Base-by-base conservation (phyloP, 2,888 invertebrate species). In the Busseola fusca region DNA sequence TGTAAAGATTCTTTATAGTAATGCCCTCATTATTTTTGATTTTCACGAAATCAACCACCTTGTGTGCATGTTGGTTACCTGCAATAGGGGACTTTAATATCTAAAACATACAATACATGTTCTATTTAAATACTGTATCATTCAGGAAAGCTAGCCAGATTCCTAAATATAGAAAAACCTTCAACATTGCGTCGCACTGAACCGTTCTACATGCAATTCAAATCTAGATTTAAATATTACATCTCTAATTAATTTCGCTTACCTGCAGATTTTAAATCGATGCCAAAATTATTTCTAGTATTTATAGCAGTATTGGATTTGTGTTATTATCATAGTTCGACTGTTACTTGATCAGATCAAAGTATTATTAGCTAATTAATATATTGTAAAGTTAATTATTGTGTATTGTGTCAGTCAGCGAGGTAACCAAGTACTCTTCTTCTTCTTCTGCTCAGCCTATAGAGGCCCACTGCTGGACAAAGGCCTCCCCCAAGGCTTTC, bases 311-410 rank as follows among this genome's bases (percentile, higher is more conserved):
- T 84, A 78, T 83, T 80, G 72, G 64, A 57, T 76, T 78, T 70
- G 62, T 64, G 69, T 83, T 73, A 34, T 65, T 67, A 69, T 74
- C 52, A 71, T 78, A 80, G 72, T 76, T 75, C 72, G 73, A 84
- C 75, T 85, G 85, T 87, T 83, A 83, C 80, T 87, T 87, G 84
- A 86, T 88, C 64, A 81, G 83, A 84, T 84, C 83, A 86, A 85
- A 81, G 83, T 87, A 86, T 87, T 81, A 84, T 81, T 87, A 87
- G 83, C 81, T 79, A 69, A 68, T 76, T 83, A 81, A 80, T 80
- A 78, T 83, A 83, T 81, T 74, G 62, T 78, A 69, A 71, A 66
- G 69, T 73, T 83, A 75, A 77, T 76, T 71, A 76, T 67, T 57
- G 72, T 80, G 64, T 30, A 12, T 34, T 10, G 48, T 74, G 45